Base-by-base conservation (phyloP, 1,140 invertebrate genomes). In the Teleogryllus occipitalis region DNA sequence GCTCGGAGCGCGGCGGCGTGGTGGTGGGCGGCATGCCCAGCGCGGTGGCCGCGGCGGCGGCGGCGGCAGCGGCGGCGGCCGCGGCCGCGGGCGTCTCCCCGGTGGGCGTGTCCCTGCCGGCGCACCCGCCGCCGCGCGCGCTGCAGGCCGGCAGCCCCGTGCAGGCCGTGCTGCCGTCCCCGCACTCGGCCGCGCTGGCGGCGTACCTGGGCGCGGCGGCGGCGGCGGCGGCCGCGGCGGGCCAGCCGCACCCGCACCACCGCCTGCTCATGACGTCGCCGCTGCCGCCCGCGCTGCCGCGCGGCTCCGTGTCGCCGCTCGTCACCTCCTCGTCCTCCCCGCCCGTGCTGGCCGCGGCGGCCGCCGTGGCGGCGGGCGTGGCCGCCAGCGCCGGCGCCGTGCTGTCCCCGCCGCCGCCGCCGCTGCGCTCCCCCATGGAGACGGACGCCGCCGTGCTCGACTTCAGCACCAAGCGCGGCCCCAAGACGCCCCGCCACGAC, bases 131-230 rank as follows among this genome's bases (percentile, higher is more conserved):
- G 14, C 47, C 47, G n/a, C 21, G 27, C 12, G 15, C 78, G 15
- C 89, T 85, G 80, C 89, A 3, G 14, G 18, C 78, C 27, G 75
- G 21, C 8, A 77, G 49, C 39, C 54, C 74, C 48, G 47, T 65
- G n/a, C 48, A 73, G 15, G 88, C 91, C 0, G 87, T 93, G 14
- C 84, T 93, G 82, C 92, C 92, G 49, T 54, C 49, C n/a, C 89
- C 92, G 22, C 92, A 93, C 84, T 92, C 93, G 4, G 93, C 93
- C 8, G 92, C 92, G 5, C 92, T 94, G 88, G 93, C 93, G 12
- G 93, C 93, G 0, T 94, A 94, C 84, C 88, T 94, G 65, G 90
- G 90, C 77, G 91, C 90, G 74, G 90, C 90, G 14, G 90, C 89
- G 8, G 91, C 91, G 7, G 90, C 89, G 14, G 90, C 90, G 76